phyloP scores from a whole-genome alignment of 1,140 invertebrate species.

The Musca vetustissima region DNA sequence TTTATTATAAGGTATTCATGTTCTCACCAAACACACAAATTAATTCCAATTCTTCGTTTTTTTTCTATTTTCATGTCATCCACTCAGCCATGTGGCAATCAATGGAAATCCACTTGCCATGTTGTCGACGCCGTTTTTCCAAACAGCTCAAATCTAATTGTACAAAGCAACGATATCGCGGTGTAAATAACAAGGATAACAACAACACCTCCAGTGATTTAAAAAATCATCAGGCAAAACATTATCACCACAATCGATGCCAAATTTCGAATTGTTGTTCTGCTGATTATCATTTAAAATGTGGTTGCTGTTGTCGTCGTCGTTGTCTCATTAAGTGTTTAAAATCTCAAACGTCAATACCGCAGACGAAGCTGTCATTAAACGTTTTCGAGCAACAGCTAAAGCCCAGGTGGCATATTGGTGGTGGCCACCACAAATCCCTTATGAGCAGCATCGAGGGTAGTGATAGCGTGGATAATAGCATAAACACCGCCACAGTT shows the following conservation, averaged over 20 bases:
- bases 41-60: not conserved
- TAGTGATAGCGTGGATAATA: not conserved
- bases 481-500: not conserved
- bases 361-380: slow-evolving; percentile 16
- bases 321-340: slow-evolving; percentile 33
- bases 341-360: slow-evolving; percentile 27
- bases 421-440: not conserved
- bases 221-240: slow-evolving; percentile 2
- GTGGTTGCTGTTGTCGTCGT: too few species aligned
- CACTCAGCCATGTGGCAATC: slow-evolving; percentile 18
- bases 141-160: too few species aligned
- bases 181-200: not conserved
- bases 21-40: too few species aligned
- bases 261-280: not conserved
- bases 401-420: not conserved
- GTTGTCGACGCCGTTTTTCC: too few species aligned
- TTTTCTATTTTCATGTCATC: not conserved
- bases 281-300: slow-evolving; percentile 1
- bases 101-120: slow-evolving; percentile 3
- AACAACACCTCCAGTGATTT: not conserved
- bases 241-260: not conserved
- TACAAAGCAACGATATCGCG: too few species aligned
- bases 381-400: slow-evolving; percentile 28
- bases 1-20: too few species aligned
- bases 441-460: slow-evolving; percentile 7